These are phyloP conservation scores for Austrolebias charrua DNA, from an alignment of 2,797 vertebrate species.

Conservation along the genomic window DNA sequence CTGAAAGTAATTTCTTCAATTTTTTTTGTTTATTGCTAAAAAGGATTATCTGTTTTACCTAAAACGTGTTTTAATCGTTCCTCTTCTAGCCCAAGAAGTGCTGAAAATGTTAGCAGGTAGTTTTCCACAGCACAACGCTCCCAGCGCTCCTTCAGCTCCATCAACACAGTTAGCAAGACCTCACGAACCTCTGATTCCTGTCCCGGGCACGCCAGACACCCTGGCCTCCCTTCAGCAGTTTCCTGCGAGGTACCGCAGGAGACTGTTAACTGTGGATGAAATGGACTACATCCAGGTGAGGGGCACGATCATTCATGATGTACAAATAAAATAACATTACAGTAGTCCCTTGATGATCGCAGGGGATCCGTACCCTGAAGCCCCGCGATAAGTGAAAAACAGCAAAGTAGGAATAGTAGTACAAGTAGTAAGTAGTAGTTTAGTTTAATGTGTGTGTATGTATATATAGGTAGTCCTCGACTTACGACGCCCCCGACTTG, in stretches of 20 bases:
- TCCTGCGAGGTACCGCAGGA: conserved; percentile 78
- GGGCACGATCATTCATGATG: not conserved
- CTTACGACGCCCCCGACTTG: no score
- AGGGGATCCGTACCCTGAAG: no score
- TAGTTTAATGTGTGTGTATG: no score
- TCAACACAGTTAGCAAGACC: conserved; percentile 47
- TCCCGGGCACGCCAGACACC: conserved; percentile 72
- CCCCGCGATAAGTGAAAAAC: no score
- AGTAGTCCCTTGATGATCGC: no score
- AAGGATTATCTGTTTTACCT: no score
- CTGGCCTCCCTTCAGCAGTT: conserved; percentile 70
- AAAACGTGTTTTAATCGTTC: not conserved
- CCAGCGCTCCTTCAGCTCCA: conserved; percentile 34
- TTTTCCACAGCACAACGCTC: conserved; percentile 47
- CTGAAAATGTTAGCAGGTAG: conserved; percentile 60
- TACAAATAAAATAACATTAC: no score
- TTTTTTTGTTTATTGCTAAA: no score
- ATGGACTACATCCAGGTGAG: conserved; percentile 82
- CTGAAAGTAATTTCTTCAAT: no score
- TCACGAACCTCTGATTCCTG: conserved; percentile 48
- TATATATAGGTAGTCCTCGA: no score
- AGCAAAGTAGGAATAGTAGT: no score
- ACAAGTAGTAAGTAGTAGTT: no score
- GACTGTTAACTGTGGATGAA: conserved; percentile 68
- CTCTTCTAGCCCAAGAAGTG: conserved; percentile 66